phyloP scores from a whole-genome alignment of 2,797 vertebrate genomes.

The Xyrichtys novacula region DNA sequence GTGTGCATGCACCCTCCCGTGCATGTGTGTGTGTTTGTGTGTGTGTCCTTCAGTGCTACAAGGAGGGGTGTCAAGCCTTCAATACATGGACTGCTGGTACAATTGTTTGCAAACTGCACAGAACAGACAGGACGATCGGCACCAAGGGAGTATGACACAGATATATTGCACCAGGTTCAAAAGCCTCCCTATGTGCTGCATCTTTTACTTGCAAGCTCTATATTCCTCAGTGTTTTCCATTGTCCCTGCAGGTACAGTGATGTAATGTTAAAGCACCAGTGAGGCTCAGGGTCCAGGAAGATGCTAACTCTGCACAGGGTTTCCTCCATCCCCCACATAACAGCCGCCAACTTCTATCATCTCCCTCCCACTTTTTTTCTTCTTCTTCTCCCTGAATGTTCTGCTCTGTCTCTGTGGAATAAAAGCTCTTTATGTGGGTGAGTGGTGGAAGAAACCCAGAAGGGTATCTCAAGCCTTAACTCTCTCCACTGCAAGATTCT shows the following conservation, averaged over 20 bases:
- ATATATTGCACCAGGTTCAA: slow-evolving; percentile 34
- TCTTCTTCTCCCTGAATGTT: slow-evolving; percentile 15
- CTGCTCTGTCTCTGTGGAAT: slow-evolving; percentile 57
- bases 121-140: slow-evolving; percentile 25
- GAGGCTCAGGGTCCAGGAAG: slow-evolving; percentile 47
- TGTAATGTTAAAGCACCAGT: slow-evolving; percentile 12
- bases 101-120: slow-evolving; percentile 15
- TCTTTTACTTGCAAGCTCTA: slow-evolving; percentile 12
- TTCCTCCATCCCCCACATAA: slow-evolving; percentile 44
- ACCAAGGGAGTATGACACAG: slow-evolving; percentile 2
- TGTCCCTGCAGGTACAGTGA: slow-evolving; percentile 32
- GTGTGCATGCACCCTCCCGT: slow-evolving; percentile 21
- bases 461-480: slow-evolving; percentile 24
- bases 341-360: slow-evolving; percentile 41
- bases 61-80: slow-evolving; percentile 24
- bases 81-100: slow-evolving; percentile 22
- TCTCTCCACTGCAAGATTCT: slow-evolving; percentile 24
- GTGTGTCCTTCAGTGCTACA: slow-evolving; percentile 2
- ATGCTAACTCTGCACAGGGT: slow-evolving; percentile 52
- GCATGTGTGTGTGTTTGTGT: slow-evolving; percentile 8
- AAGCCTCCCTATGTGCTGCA: slow-evolving; percentile 12
- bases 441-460: slow-evolving; percentile 52
- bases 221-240: slow-evolving; percentile 13
- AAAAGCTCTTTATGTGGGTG: slow-evolving; percentile 58
- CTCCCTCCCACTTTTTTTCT: slow-evolving; percentile 20